Evolutionary conservation across 1,140 invertebrate species (phyloP).

Genomic region (Caenorhabditis latens): DNA sequence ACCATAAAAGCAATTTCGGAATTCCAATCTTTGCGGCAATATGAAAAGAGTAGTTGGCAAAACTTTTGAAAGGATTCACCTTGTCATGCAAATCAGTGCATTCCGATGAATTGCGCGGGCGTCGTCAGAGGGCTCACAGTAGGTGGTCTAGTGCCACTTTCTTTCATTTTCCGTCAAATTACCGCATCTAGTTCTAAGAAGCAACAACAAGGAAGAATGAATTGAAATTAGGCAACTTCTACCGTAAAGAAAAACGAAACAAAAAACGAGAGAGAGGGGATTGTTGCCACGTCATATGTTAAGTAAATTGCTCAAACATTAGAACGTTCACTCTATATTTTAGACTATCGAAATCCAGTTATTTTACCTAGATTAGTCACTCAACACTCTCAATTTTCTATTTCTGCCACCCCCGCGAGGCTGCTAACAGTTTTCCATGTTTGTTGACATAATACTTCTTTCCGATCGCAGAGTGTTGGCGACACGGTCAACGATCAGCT

Average conservation of each 20-base stretch:
- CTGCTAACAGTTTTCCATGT: constrained; percentile 51
- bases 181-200: constrained; percentile 53
- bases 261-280: neutral
- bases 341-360: constrained; percentile 29
- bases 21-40: constrained; percentile 49
- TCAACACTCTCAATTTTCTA: constrained; percentile 6
- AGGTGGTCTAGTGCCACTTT: constrained; percentile 50
- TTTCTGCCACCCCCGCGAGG: constrained; percentile 45
- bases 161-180: constrained; percentile 46
- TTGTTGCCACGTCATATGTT: constrained; percentile 31
- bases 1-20: constrained; percentile 39
- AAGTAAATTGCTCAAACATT: constrained; percentile 33
- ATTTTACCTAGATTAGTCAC: constrained; percentile 46
- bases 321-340: neutral
- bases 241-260: neutral
- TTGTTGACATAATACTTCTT: constrained; percentile 53
- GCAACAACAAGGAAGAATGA: neutral
- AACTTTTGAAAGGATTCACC: constrained; percentile 38
- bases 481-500: constrained; percentile 50
- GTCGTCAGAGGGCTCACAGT: constrained; percentile 43
- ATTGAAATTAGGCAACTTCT: constrained; percentile 12
- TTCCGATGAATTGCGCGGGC: constrained; percentile 7
- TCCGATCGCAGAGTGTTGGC: constrained; percentile 21
- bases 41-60: constrained; percentile 53
- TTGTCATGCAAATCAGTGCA: constrained; percentile 58